phyloP scores from a whole-genome alignment of 2,113 vertebrate species.

The Alosa alosa region DNA sequence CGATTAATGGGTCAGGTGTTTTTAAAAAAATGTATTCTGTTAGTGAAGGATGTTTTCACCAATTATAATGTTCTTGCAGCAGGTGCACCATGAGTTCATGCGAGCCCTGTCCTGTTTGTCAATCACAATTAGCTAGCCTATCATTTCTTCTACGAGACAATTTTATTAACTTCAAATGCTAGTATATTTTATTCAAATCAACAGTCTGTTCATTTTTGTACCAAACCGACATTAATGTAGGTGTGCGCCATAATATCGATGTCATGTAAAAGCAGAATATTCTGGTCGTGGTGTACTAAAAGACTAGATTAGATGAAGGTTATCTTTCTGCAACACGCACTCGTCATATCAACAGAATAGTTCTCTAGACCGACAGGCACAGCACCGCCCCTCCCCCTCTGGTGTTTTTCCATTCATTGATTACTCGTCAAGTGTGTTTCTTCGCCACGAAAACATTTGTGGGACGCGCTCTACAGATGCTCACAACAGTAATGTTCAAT shows the following conservation, averaged over 20 bases:
- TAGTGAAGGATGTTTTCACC: background rate
- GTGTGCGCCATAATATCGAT: background rate
- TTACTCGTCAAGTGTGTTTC: slow-evolving; percentile 43
- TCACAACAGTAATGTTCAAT: background rate
- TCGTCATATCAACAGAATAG: slow-evolving; percentile 32
- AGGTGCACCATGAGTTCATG: background rate
- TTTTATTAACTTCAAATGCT: background rate
- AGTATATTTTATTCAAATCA: background rate
- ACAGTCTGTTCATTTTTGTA: background rate
- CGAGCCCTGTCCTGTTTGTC: background rate
- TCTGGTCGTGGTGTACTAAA: background rate
- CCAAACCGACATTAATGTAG: background rate
- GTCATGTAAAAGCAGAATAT: background rate
- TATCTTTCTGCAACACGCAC: slow-evolving; percentile 52
- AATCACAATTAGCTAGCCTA: background rate
- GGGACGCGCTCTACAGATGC: background rate
- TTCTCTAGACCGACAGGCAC: background rate
- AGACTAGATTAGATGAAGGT: slow-evolving; percentile 40
- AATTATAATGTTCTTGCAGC: background rate
- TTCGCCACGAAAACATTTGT: background rate
- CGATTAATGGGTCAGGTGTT: background rate
- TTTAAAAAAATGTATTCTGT: background rate
- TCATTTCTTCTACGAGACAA: background rate
- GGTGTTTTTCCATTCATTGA: slow-evolving; percentile 60
- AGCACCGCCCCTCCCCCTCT: slow-evolving; percentile 6